Evolutionary conservation across 2,888 invertebrate genomes (phyloP), one percentile per base, ranked within the genome.

Genomic region (Nudaria mundana): DNA sequence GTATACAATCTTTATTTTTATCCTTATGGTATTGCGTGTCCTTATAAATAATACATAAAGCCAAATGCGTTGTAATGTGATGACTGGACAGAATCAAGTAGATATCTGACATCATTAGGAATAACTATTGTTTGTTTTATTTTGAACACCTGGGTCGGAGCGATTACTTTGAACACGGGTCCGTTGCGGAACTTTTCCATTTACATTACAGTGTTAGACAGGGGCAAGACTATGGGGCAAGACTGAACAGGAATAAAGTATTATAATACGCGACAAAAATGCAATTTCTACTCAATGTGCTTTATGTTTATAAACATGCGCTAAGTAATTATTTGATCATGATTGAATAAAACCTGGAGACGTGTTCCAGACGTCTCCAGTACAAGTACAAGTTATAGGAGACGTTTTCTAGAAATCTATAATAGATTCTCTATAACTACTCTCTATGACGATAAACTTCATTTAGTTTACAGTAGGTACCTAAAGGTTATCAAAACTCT

Each of bases 101-200:
- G 66, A 76, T 73, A 69, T 64, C 60, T 68, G 63, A 58, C 74
- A 66, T 58, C 71, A 76, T 80, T 75, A 74, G n/a, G 65, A 73
- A 74, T 65, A 49, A 43, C 64, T 67, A 76, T 82, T 81, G 80
- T 82, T 76, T 78, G 71, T 75, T 77, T 70, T 49, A 29, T 70
- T 48, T 35, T 40, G 23, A 39, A 39, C 37, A 42, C 6, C 22
- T 37, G 20, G 36, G 31, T 8, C 14, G 28, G 23, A n/a, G n/a
- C n/a, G n/a, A n/a, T n/a, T n/a, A n/a, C n/a, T n/a, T n/a, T n/a
- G n/a, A n/a, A n/a, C n/a, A 26, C 7, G 29, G 36, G 44, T 32
- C 11, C 22, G 23, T 43, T 36, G 24, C 13, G 35, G 4, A 25
- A 28, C 23, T 30, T 45, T 8, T 8, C 10, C 23, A 25, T 37